These are phyloP conservation scores for Catagonus wagneri DNA, from an alignment of 2,113 vertebrate species.

Conservation along the genomic window DNA sequence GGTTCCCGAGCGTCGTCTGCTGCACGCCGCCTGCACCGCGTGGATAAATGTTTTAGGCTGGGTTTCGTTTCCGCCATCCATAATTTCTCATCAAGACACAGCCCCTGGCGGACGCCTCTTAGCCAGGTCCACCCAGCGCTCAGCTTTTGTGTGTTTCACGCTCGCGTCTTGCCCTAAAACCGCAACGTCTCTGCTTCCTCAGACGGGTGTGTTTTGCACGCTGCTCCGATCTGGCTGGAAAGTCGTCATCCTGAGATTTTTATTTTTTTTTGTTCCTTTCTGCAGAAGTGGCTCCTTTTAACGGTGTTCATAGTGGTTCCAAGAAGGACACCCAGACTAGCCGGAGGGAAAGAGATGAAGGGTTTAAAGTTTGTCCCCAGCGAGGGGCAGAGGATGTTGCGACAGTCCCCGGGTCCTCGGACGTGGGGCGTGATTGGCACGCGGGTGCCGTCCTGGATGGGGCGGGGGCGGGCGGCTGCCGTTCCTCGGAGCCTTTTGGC, in stretches of 20 bases:
- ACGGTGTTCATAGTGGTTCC: not conserved
- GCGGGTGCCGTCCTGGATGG: fast-evolving
- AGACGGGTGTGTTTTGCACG: not conserved
- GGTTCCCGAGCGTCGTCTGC: no score
- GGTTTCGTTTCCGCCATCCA: not conserved
- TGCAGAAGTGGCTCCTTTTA: not conserved
- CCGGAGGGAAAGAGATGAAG: not conserved
- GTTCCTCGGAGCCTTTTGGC: no score
- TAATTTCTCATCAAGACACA: no score
- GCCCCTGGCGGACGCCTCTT: not conserved
- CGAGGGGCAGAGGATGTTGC: not conserved
- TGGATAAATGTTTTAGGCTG: no score
- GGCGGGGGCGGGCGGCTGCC: no score
- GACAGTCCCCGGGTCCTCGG: fast-evolving
- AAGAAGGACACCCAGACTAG: not conserved
- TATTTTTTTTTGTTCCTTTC: not conserved
- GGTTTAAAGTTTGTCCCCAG: not conserved
- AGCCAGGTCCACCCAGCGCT: not conserved
- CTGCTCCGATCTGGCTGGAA: not conserved
- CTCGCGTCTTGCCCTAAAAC: not conserved
- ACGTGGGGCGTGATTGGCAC: not conserved
- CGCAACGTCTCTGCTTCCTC: not conserved
- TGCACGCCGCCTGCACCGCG: no score
- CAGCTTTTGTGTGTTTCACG: not conserved
- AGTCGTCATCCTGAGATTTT: not conserved